Evolutionary conservation across 2,888 invertebrate genomes (phyloP), one percentile per base, ranked within the genome.

Genomic region (Philereme transversata): DNA sequence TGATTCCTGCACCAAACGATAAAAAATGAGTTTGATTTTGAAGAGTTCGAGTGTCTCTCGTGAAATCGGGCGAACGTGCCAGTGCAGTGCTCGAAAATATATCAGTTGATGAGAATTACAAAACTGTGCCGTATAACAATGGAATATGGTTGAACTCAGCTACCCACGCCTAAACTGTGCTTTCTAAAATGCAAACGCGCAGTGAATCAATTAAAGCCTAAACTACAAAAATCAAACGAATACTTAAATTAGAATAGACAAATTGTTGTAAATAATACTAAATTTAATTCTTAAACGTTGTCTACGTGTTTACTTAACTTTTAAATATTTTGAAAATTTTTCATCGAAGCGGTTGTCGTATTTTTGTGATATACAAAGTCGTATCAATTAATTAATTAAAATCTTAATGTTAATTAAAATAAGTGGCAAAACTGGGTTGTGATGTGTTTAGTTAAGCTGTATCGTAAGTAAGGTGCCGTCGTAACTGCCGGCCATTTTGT

Each of bases 341-440:
- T 84, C 90, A 90, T 90, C 90, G 91, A 91, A 91, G 85, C 88
- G 91, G 92, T 91, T 92, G 91, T 92, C 91, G 91, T 91, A 90
- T 91, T 90, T 91, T 91, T 90, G 91, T 91, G 90, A 91, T 90
- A 88, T 75, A 81, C 68, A 77, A 73, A 72, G 69, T 71, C 66
- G 69, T 74, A 79, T 78, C 75, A 76, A 77, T 76, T 77, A 75
- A 65, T 61, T 49, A 68, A 68, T n/a, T 45, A 4, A 45, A 61
- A 68, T 67, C 70, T 69, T 68, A 69, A 63, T 70, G 71, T 71
- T 73, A 75, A 76, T 77, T 75, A 74, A 74, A 79, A 75, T 86
- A 88, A 88, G 89, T 90, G 90, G 88, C 87, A 88, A 90, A 91
- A 90, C 89, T 90, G 80, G 90, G 92, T 92, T 92, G 92, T 92